phyloP scores from a whole-genome alignment of 1,140 invertebrate species.

The Drosophila asahinai region DNA sequence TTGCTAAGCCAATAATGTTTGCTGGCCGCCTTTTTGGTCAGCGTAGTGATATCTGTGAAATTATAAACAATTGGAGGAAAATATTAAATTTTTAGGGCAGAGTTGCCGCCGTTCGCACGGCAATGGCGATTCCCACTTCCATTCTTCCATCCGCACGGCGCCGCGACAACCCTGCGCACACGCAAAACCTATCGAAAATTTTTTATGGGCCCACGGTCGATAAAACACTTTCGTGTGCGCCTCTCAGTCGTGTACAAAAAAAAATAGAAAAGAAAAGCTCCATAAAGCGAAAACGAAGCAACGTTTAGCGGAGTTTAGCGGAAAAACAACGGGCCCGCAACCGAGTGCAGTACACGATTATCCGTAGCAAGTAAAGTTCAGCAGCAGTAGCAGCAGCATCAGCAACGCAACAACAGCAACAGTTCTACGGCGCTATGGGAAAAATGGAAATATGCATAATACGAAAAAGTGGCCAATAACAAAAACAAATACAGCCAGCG shows the following conservation, averaged over 20 bases:
- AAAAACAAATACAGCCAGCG: conserved; percentile 58
- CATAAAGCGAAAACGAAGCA: conserved; percentile 25
- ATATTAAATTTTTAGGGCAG: conserved; percentile 69
- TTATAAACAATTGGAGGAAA: conserved; percentile 61
- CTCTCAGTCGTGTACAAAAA: conserved; percentile 72
- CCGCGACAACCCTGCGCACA: conserved; percentile 48
- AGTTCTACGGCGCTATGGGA: conserved; percentile 36
- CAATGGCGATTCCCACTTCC: conserved; percentile 21
- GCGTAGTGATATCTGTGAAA: conserved; percentile 10
- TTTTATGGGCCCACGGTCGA: conserved; percentile 67
- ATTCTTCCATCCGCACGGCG: not conserved
- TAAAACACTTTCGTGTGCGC: conserved; percentile 66
- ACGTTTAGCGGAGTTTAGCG: conserved; percentile 12
- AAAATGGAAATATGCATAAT: conserved; percentile 71
- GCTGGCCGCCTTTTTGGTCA: not conserved
- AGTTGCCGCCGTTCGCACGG: conserved; percentile 46
- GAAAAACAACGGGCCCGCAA: conserved; percentile 2
- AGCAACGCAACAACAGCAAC: conserved; percentile 17
- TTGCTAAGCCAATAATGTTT: not conserved
- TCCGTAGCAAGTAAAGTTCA: conserved; percentile 33
- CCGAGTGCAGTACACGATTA: conserved; percentile 29
- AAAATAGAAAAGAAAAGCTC: conserved; percentile 46
- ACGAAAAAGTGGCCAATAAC: conserved; percentile 73
- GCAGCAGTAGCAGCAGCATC: not conserved
- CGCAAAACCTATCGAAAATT: conserved; percentile 58